Evolutionary conservation across 2,888 invertebrate species (phyloP), one percentile per base, ranked within the genome.

Genomic region (Phengaris alcon): DNA sequence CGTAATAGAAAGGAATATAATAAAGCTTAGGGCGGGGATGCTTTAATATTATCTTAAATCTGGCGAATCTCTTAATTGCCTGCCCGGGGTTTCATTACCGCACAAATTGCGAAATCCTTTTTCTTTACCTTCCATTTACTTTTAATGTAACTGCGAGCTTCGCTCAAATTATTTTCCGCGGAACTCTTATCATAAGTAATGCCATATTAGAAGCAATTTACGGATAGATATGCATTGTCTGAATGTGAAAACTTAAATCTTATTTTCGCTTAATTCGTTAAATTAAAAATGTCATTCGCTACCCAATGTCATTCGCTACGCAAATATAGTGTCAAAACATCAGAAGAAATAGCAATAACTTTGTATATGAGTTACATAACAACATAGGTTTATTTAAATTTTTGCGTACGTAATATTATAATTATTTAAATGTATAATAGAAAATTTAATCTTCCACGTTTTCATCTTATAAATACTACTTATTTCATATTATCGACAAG

Each of bases 61-160:
- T 75, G 55, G 69, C 75, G 55, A 83, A 81, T 81, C 80, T 82
- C 83, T 84, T 88, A 88, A 89, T 88, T 87, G 87, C 87, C 83
- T 82, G 80, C 77, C 82, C 81, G 83, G 85, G 87, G 86, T 88
- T 87, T 87, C 84, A 86, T 85, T 84, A 84, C 84, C 84, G 82
- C 84, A 84, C 80, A 82, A 87, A 86, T 87, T 83, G 82, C 80
- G 79, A 80, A 79, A 82, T 81, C 82, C 80, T 80, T 84, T 84
- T 83, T 83, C 82, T 82, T 79, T 78, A 79, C 79, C 79, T 74
- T 77, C 74, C 73, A 78, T 77, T 76, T 73, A 68, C 73, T 64
- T 73, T 55, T 76, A 68, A 76, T 55, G 68, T 64, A 73, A 76
- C 75, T 76, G 72, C 51, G 73, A 75, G 69, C 76, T 77, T 75